Conservation (phyloP, 2,888 invertebrate species). For the Netelia fuscicornis region DNA sequence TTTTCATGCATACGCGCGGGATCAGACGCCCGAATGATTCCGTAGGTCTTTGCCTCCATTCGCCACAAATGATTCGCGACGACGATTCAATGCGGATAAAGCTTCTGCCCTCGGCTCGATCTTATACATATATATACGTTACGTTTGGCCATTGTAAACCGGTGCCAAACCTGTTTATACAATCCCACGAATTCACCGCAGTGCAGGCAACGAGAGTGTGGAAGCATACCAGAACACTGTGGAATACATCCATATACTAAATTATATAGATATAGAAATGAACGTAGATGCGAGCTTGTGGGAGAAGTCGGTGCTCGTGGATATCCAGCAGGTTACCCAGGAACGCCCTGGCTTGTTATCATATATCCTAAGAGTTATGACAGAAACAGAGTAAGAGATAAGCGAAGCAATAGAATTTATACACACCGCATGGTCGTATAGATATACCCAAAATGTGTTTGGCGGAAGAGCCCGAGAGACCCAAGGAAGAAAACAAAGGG, state of each 20-base stretch:
- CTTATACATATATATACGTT: not conserved
- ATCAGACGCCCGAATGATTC: constrained; percentile 17
- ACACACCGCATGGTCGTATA: constrained; percentile 13
- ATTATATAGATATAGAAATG: not conserved
- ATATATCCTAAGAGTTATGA: constrained; percentile 62
- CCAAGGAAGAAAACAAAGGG: constrained; percentile 31
- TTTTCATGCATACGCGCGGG: constrained; percentile 33
- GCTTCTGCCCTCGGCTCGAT: constrained; percentile 20
- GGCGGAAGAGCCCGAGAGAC: constrained; percentile 3
- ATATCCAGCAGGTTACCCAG: constrained; percentile 51
- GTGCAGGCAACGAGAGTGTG: constrained; percentile 56
- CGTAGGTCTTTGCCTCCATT: constrained; percentile 28
- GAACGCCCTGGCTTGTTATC: constrained; percentile 57
- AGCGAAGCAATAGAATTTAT: constrained; percentile 25
- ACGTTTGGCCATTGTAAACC: constrained; percentile 55
- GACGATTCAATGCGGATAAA: constrained; percentile 56
- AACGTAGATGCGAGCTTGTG: not conserved
- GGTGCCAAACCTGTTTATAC: constrained; percentile 70
- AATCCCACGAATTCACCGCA: constrained; percentile 67
- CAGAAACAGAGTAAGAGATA: constrained; percentile 56
- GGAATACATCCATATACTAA: constrained; percentile 10
- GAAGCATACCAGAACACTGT: constrained; percentile 20
- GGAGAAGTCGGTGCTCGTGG: constrained; percentile 28
- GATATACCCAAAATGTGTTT: not conserved
- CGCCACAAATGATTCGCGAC: constrained; percentile 21